Percentiles rank a stretch among this genome's conserved stretches.
These are phyloP conservation scores for Raja brachyura DNA, from an alignment of 2,113 vertebrate genomes.

Conservation along the genomic window DNA sequence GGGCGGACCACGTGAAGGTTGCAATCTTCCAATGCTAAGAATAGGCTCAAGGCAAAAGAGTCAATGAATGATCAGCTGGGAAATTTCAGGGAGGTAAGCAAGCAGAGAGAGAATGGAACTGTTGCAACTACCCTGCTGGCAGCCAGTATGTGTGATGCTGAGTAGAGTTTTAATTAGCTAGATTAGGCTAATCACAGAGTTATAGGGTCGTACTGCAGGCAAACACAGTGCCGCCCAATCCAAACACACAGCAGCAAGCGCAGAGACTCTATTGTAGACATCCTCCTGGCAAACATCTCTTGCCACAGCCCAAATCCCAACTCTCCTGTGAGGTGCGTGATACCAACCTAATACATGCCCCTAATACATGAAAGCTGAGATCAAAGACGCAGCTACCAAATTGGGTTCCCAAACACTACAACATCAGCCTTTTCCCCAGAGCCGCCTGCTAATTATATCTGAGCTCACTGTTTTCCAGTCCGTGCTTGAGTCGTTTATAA, in stretches of 20 bases:
- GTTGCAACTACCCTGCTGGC: too few relatives aligned
- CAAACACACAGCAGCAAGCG: neutral
- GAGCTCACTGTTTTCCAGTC: conserved; percentile 27
- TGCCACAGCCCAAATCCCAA: conserved; percentile 12
- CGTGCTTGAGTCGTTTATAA: conserved; percentile 27
- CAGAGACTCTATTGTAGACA: neutral
- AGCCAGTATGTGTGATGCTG: neutral
- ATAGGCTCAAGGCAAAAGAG: too few relatives aligned
- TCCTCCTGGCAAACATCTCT: conserved; percentile 17
- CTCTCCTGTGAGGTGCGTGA: conserved; percentile 30
- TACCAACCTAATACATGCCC: conserved; percentile 2
- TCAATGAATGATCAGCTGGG: too few relatives aligned
- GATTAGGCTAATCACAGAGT: neutral
- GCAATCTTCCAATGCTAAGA: too few relatives aligned
- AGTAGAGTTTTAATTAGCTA: neutral
- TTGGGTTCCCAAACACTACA: conserved; percentile 14
- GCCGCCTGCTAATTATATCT: conserved; percentile 31
- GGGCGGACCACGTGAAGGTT: too few relatives aligned
- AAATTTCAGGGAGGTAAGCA: too few relatives aligned
- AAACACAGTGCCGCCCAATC: too few relatives aligned
- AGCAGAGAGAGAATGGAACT: too few relatives aligned
- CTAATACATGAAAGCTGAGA: conserved; percentile 25
- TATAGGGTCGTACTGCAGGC: too few relatives aligned
- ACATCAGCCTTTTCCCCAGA: conserved; percentile 18
- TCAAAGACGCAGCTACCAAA: neutral